Conservation (phyloP, 2,113 vertebrate genomes). For the Formicarius rufipectus region DNA sequence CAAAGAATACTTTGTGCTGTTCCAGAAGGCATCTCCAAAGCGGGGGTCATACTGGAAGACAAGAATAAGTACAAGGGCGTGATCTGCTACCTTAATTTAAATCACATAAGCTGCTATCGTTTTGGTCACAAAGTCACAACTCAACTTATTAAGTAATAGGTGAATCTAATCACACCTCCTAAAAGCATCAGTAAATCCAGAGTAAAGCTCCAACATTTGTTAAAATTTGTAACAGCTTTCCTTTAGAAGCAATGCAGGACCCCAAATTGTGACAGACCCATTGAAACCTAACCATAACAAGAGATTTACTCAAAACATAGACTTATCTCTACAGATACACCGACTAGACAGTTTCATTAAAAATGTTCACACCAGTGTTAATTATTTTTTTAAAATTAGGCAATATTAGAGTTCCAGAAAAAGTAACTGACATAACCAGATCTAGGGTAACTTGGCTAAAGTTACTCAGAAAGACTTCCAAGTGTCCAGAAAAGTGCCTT, state of each 20-base stretch:
- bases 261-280: neutral
- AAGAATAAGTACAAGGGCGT: neutral
- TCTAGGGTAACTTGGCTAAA: neutral
- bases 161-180: neutral
- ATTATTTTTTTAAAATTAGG: neutral
- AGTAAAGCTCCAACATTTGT: neutral
- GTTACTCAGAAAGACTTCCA: neutral
- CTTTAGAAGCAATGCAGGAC: neutral
- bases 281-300: neutral
- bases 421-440: neutral
- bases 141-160: neutral
- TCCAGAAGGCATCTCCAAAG: conserved; percentile 81
- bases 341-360: neutral
- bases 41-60: conserved; percentile 86
- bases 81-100: neutral
- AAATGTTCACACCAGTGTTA: neutral
- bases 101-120: neutral
- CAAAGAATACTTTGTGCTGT: conserved; percentile 87
- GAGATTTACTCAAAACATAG: neutral
- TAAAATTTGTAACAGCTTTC: neutral
- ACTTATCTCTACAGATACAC: neutral
- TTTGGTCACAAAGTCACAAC: neutral
- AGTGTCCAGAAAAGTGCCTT: neutral
- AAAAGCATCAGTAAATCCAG: neutral
- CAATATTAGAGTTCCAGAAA: neutral